phyloP scores from a whole-genome alignment of 2,113 vertebrate genomes.

The Cettia cetti region DNA sequence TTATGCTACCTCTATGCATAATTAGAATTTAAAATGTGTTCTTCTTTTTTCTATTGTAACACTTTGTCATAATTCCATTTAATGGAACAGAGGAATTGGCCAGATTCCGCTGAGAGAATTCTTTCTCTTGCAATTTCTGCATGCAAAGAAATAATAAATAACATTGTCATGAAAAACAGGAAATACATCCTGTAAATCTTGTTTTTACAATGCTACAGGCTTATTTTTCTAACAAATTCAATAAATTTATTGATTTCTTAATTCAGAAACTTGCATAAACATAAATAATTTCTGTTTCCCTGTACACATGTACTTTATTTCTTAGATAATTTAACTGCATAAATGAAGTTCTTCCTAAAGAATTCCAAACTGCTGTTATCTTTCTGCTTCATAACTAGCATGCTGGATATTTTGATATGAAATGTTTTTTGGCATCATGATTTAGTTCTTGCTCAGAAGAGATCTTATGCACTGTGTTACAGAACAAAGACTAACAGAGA shows the following conservation, averaged over 20 bases:
- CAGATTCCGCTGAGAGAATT: neutral
- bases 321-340: neutral
- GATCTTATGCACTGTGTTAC: neutral
- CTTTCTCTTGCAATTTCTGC: neutral
- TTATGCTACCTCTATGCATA: neutral
- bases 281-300: neutral
- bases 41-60: neutral
- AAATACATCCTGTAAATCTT: neutral
- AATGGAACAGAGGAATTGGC: neutral
- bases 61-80: neutral
- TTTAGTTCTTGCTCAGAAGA: neutral
- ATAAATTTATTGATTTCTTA: neutral
- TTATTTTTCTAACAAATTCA: neutral
- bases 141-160: neutral
- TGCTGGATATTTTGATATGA: neutral
- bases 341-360: neutral
- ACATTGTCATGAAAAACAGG: neutral
- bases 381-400: neutral
- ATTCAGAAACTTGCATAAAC: neutral
- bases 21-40: neutral
- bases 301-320: neutral
- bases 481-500: conserved; percentile 29
- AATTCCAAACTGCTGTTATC: neutral
- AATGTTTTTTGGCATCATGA: neutral
- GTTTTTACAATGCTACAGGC: neutral